Conservation (phyloP, 23 tunicate genomes). For the Corella eumyota region DNA sequence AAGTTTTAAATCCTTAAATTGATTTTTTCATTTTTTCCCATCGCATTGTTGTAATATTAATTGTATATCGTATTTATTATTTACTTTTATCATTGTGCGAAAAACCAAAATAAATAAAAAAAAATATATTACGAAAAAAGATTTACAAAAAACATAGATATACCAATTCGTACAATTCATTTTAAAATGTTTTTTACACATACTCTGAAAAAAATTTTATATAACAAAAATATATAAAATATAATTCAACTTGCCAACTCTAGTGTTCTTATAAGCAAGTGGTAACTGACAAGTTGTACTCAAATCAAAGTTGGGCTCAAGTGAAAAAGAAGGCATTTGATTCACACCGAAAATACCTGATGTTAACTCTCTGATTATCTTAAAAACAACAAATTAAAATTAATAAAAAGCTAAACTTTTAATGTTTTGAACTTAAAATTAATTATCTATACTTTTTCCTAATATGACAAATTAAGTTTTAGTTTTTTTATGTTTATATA, state of each 20-base stretch:
- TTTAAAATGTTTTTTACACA: not conserved
- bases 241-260: conserved; percentile 14
- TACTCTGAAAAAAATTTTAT: not conserved
- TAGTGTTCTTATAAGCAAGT: conserved; percentile 34
- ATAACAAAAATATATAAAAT: not conserved
- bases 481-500: no score
- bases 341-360: conserved; percentile 35
- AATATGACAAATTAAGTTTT: no score
- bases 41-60: no score
- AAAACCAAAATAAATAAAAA: no score
- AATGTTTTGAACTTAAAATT: not conserved
- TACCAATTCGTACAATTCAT: no score
- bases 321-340: conserved; percentile 27
- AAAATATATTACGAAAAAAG: no score
- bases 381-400: not conserved
- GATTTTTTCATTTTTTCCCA: no score
- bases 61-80: no score
- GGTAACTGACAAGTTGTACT: conserved; percentile 30
- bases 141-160: no score
- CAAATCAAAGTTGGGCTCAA: conserved; percentile 32
- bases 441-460: no score
- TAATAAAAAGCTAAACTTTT: not conserved
- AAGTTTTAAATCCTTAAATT: no score
- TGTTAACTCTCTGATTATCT: conserved; percentile 35
- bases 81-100: no score